Percentiles rank a stretch among this genome's conserved stretches.
These are phyloP conservation scores for Euwallacea similis DNA, from an alignment of 1,140 invertebrate species.

Conservation along the genomic window DNA sequence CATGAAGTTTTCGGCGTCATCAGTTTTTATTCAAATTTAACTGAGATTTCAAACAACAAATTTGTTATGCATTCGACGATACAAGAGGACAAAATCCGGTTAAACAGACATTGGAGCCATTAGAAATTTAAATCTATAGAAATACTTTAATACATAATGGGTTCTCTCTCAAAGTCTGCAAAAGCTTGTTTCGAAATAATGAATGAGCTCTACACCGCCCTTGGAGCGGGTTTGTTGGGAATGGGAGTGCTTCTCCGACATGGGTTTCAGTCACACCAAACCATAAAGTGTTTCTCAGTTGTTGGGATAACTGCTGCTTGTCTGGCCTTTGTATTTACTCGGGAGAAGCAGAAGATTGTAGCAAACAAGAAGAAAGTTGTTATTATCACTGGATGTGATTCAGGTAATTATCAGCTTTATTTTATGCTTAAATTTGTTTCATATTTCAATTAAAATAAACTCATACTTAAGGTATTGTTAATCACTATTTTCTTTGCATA, in stretches of 20 bases:
- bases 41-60: not conserved
- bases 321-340: conserved; percentile 43
- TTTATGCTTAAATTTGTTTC: conserved; percentile 1
- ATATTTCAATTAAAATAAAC: not conserved
- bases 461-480: not conserved
- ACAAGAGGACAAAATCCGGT: not conserved
- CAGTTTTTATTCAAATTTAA: too few species aligned
- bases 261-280: conserved; percentile 43
- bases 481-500: not conserved
- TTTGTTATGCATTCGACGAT: conserved; percentile 8
- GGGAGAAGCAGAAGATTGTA: conserved; percentile 30
- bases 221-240: conserved; percentile 48
- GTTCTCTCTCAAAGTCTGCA: conserved; percentile 37
- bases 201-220: conserved; percentile 49
- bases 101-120: not conserved
- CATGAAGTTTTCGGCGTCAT: too few species aligned
- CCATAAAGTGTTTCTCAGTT: conserved; percentile 43
- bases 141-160: conserved; percentile 23
- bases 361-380: conserved; percentile 57
- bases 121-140: too few species aligned
- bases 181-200: conserved; percentile 47
- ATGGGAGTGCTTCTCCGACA: conserved; percentile 44
- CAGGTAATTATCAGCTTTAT: too few species aligned
- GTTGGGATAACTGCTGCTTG: conserved; percentile 43
- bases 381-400: conserved; percentile 80